Percentiles rank a stretch among this genome's conserved stretches.
These are phyloP conservation scores for Axinella damicornis DNA, from an alignment of 37 sponge, comb jelly and placozoan genomes.

Conservation along the genomic window DNA sequence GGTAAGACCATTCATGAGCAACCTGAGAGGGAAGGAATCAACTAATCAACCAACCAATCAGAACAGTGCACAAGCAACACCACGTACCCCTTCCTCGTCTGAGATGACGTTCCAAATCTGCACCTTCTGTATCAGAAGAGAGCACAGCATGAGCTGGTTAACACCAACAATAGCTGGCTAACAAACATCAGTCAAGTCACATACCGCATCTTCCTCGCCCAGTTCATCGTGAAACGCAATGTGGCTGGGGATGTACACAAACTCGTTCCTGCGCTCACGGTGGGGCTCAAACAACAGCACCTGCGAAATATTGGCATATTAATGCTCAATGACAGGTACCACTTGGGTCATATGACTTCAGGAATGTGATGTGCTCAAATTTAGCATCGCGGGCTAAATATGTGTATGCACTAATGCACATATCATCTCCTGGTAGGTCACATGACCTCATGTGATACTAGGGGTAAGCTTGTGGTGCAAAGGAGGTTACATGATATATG, in stretches of 20 bases:
- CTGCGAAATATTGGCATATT: too few relatives aligned
- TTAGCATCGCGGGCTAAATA: neutral
- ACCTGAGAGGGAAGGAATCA: neutral
- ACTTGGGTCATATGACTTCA: neutral
- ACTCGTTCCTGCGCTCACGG: conserved; percentile 27
- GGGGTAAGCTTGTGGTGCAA: too few relatives aligned
- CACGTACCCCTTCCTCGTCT: conserved; percentile 2
- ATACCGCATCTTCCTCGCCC: neutral
- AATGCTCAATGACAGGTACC: too few relatives aligned
- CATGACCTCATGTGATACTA: conserved; percentile 15
- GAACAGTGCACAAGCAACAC: neutral
- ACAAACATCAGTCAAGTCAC: too few relatives aligned
- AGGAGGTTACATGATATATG: too few relatives aligned
- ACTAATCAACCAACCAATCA: neutral
- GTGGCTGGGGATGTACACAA: conserved; percentile 65
- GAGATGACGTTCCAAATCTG: conserved; percentile 48
- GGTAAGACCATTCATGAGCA: conserved; percentile 48
- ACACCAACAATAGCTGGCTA: neutral
- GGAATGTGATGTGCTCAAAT: too few relatives aligned
- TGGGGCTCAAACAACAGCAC: conserved; percentile 67
- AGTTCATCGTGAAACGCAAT: conserved; percentile 51
- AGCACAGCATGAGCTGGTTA: neutral
- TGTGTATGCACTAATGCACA: too few relatives aligned
- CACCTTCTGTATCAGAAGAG: conserved; percentile 23
- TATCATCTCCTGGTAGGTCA: neutral